A percentile compares a stretch with the other conserved stretches of the same genome.
Conservation (phyloP, 2,888 invertebrate genomes). For the Gisinianus flammeolus region DNA sequence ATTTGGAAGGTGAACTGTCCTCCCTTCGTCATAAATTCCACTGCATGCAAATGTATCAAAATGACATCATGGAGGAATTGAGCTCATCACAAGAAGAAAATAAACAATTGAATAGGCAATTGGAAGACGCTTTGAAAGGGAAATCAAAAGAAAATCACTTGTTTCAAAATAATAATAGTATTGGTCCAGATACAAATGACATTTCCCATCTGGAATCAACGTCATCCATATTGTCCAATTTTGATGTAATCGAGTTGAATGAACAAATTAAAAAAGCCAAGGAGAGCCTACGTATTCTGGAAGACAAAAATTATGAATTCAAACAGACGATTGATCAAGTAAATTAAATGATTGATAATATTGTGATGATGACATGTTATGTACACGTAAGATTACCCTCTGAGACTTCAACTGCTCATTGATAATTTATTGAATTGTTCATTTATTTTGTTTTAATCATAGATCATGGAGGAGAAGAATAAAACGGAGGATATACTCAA, state of each 20-base stretch:
- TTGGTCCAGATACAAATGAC: not conserved
- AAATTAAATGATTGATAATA: too few relatives aligned
- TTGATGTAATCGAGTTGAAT: not conserved
- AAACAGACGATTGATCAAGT: slow-evolving; percentile 9
- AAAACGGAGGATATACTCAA: not conserved
- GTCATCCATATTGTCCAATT: not conserved
- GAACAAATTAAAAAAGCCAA: slow-evolving; percentile 20
- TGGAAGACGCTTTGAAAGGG: not conserved
- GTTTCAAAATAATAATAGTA: not conserved
- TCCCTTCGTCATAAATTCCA: slow-evolving; percentile 28
- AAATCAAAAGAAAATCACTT: not conserved
- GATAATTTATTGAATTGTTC: too few relatives aligned
- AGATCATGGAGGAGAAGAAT: not conserved
- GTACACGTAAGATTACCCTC: too few relatives aligned
- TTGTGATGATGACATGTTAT: too few relatives aligned
- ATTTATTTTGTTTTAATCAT: too few relatives aligned
- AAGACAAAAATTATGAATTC: slow-evolving; percentile 15
- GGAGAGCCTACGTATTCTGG: not conserved
- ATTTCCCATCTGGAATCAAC: not conserved
- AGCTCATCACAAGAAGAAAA: slow-evolving; percentile 32
- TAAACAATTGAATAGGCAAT: not conserved
- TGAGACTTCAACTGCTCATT: too few relatives aligned
- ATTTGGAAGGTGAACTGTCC: slow-evolving; percentile 21
- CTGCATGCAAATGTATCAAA: slow-evolving; percentile 21
- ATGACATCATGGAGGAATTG: slow-evolving; percentile 29